Evolutionary conservation across 1,140 invertebrate genomes (phyloP).

Genomic region (Acyrthosiphon pisum): DNA sequence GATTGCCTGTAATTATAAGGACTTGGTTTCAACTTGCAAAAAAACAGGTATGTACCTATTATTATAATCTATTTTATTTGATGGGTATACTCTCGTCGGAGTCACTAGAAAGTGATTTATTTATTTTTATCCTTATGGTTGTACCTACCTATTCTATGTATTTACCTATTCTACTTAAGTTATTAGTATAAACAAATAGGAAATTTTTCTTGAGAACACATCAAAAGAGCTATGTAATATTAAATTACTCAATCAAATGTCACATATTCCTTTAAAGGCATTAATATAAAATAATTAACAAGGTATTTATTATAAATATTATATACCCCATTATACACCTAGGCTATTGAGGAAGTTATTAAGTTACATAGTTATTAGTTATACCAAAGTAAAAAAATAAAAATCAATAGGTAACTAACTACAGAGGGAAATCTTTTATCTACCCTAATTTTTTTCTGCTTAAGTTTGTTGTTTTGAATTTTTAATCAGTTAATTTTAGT

Average conservation of each 20-base stretch:
- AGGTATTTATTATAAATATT: background rate
- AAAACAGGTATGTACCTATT: conserved; percentile 76
- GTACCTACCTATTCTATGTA: background rate
- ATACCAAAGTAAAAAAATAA: background rate
- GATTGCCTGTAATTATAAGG: conserved; percentile 85
- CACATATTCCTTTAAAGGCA: background rate
- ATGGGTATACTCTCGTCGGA: background rate
- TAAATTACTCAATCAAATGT: background rate
- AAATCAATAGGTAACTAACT: background rate
- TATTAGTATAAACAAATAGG: background rate
- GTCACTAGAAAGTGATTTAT: background rate
- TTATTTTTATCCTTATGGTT: background rate
- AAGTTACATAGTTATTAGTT: background rate
- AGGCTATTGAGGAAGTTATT: background rate
- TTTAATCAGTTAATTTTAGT: background rate
- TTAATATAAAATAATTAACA: no score
- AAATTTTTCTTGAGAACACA: background rate
- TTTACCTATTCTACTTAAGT: background rate
- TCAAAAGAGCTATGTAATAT: background rate
- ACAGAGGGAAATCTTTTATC: background rate
- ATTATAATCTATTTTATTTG: background rate
- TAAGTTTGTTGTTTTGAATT: background rate
- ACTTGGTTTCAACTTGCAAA: conserved; percentile 93
- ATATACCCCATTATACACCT: background rate
- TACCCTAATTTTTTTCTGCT: background rate